Conservation (phyloP, 2,797 vertebrate species). For the Octomys mimax region DNA sequence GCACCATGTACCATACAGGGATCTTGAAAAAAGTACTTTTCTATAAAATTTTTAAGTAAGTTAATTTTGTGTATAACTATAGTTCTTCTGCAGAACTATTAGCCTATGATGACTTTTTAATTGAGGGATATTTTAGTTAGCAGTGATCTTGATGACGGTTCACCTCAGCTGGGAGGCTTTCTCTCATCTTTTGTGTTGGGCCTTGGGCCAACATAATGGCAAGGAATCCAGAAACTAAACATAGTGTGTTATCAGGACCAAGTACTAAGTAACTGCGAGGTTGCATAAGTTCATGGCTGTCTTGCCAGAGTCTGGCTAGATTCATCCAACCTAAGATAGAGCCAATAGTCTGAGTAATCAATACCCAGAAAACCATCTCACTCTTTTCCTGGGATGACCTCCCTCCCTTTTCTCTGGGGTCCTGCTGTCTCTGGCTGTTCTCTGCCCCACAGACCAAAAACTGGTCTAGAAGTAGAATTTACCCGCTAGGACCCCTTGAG, state of each 20-base stretch:
- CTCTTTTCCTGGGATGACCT: rapidly evolving
- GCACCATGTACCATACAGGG: not conserved
- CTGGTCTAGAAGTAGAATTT: not conserved
- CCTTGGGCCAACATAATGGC: not conserved
- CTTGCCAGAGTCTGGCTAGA: not conserved
- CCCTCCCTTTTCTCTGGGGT: not conserved
- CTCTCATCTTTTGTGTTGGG: conserved; percentile 19
- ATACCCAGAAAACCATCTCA: rapidly evolving
- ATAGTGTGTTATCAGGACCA: not conserved
- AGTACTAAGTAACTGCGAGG: not conserved
- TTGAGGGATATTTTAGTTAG: conserved; percentile 48
- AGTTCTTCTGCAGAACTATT: conserved; percentile 36
- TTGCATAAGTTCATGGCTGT: not conserved
- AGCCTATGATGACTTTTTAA: conserved; percentile 63
- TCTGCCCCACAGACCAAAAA: not conserved
- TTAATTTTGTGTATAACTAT: too few relatives aligned
- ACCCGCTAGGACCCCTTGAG: rapidly evolving
- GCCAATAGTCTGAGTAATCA: not conserved
- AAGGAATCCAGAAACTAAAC: not conserved
- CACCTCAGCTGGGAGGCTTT: not conserved
- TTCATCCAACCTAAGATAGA: not conserved
- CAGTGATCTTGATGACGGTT: not conserved
- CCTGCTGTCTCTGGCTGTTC: too few relatives aligned
- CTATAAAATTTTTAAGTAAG: conserved; percentile 70
- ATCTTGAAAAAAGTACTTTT: not conserved